phyloP scores from a whole-genome alignment of 2,113 vertebrate species.

The Petromus typicus region DNA sequence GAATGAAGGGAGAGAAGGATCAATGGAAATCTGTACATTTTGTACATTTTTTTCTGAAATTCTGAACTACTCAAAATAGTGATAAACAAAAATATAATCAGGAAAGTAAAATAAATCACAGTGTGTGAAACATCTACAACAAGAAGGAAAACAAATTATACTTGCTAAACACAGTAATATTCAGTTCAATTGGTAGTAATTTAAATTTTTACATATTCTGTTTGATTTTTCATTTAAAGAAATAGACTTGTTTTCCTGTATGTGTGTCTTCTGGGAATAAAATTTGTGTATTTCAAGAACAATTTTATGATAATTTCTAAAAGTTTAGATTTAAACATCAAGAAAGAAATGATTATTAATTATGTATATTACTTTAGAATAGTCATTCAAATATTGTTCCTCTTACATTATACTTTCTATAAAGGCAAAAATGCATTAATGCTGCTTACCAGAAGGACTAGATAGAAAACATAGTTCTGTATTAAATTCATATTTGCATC shows the following conservation, averaged over 20 bases:
- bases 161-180: background rate
- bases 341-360: background rate
- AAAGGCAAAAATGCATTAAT: background rate
- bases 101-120: background rate
- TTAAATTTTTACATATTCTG: background rate
- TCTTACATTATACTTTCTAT: background rate
- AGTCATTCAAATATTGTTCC: background rate
- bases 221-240: background rate
- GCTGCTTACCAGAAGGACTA: background rate
- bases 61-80: background rate
- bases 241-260: background rate
- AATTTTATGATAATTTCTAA: slow-evolving; percentile 2
- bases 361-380: background rate
- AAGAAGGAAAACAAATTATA: background rate
- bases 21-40: background rate
- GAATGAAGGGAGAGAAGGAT: background rate
- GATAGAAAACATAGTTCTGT: background rate
- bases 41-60: background rate
- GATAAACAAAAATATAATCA: background rate
- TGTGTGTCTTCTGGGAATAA: background rate
- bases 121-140: background rate
- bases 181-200: background rate
- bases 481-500: no score
- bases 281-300: background rate
- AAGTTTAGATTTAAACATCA: background rate